These are phyloP conservation scores for Astreopora myriophthalma DNA, from an alignment of 64 coral and sea anemone species.

Conservation along the genomic window DNA sequence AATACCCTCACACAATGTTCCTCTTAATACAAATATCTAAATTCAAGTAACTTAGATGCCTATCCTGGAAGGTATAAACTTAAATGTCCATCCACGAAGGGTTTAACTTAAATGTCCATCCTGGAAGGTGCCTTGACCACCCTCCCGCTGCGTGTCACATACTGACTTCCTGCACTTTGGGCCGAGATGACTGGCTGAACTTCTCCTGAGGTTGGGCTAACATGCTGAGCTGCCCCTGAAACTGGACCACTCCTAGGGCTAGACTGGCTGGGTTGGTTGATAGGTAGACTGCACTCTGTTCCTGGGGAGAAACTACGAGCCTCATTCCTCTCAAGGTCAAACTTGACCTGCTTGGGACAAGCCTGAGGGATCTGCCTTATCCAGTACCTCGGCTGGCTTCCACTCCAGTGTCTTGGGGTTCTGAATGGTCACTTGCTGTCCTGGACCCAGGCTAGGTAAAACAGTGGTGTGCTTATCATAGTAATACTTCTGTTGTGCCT, in stretches of 20 bases:
- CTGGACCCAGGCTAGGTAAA: not conserved
- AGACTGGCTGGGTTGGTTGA: not conserved
- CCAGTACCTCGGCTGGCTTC: not conserved
- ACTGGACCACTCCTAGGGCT: not conserved
- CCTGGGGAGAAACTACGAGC: not conserved
- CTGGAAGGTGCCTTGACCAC: slow-evolving; percentile 17
- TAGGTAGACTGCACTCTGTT: not conserved
- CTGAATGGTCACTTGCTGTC: not conserved
- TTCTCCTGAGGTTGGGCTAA: not conserved
- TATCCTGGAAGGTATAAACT: too few species aligned
- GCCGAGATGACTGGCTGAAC: not conserved
- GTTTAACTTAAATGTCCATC: slow-evolving; percentile 2
- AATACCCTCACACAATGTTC: not conserved
- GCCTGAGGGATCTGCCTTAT: not conserved
- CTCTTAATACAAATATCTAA: not conserved
- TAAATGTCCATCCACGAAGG: not conserved
- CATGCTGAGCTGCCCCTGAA: not conserved
- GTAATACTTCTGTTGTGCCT: not conserved
- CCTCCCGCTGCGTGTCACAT: slow-evolving; percentile 30
- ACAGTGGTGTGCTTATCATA: not conserved
- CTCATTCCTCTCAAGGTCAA: not conserved
- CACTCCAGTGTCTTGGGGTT: slow-evolving; percentile 7
- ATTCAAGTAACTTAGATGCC: not conserved
- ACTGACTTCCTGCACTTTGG: not conserved
- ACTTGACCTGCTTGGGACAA: not conserved